phyloP scores from a whole-genome alignment of 2,113 vertebrate genomes.

The Ctenodactylus gundi region DNA sequence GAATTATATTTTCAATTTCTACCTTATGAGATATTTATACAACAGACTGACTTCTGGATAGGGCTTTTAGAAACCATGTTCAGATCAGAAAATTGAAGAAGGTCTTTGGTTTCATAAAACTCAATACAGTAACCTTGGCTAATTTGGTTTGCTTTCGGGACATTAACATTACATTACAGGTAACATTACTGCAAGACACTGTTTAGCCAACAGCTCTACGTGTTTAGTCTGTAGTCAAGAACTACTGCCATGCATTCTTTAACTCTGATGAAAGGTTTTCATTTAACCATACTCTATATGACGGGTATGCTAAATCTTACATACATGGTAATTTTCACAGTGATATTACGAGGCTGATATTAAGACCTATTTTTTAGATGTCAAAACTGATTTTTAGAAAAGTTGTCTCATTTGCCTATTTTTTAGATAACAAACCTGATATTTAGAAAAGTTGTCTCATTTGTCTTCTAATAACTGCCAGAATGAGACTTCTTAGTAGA shows the following conservation, averaged over 20 bases:
- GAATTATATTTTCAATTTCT: too few relatives aligned
- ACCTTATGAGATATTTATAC: too few relatives aligned
- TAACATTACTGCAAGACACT: background rate
- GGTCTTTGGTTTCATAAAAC: background rate
- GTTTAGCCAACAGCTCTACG: background rate
- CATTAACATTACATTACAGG: too few relatives aligned
- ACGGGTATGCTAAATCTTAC: background rate
- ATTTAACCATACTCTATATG: background rate
- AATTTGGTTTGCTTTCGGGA: background rate
- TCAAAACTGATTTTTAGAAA: background rate
- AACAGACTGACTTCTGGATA: background rate
- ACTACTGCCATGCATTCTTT: background rate
- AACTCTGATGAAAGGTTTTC: background rate
- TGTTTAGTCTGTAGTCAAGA: background rate
- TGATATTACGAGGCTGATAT: background rate
- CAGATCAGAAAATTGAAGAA: background rate
- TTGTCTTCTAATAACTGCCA: background rate
- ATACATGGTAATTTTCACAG: background rate
- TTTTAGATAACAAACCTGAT: background rate
- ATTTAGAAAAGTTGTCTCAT: background rate
- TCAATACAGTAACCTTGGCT: background rate
- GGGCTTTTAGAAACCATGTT: background rate
- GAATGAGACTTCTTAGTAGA: background rate
- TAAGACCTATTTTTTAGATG: background rate
- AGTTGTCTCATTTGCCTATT: background rate